A percentile compares a stretch with the other conserved stretches of the same genome.
phyloP scores from a whole-genome alignment of 2,113 vertebrate species.

The Perognathus longimembris region DNA sequence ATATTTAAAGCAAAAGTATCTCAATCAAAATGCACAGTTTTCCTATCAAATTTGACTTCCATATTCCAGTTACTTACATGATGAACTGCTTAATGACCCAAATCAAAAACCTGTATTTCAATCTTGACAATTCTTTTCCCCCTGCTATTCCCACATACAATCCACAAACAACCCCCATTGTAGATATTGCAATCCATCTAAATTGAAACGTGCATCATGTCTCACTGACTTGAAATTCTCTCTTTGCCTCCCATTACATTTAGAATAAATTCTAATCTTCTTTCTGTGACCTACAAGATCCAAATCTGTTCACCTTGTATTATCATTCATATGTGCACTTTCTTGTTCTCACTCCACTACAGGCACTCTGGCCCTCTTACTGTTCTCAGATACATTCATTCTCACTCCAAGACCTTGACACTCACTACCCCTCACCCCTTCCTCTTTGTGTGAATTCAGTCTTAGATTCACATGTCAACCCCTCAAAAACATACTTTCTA shows the following conservation, averaged over 20 bases:
- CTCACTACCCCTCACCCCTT: too few relatives aligned
- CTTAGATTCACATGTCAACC: not conserved
- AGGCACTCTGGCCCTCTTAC: not conserved
- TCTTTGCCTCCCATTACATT: not conserved
- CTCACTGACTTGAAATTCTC: not conserved
- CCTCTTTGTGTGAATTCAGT: not conserved
- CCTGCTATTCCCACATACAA: not conserved
- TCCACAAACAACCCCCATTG: not conserved
- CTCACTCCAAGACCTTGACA: not conserved
- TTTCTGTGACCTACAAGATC: not conserved
- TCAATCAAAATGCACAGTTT: not conserved
- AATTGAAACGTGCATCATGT: not conserved
- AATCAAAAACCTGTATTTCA: not conserved
- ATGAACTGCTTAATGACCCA: not conserved
- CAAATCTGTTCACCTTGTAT: not conserved
- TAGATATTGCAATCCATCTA: not conserved
- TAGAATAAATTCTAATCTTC: not conserved
- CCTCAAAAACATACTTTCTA: not conserved
- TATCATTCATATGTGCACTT: not conserved
- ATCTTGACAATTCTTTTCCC: not conserved
- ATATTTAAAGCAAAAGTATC: conserved; percentile 29
- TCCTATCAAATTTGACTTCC: not conserved
- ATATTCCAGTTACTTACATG: not conserved
- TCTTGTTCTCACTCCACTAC: not conserved
- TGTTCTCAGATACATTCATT: not conserved